Percentiles rank a stretch among this genome's conserved stretches.
These are phyloP conservation scores for Julus scandinavius DNA, from an alignment of 2,888 invertebrate species.

Conservation along the genomic window DNA sequence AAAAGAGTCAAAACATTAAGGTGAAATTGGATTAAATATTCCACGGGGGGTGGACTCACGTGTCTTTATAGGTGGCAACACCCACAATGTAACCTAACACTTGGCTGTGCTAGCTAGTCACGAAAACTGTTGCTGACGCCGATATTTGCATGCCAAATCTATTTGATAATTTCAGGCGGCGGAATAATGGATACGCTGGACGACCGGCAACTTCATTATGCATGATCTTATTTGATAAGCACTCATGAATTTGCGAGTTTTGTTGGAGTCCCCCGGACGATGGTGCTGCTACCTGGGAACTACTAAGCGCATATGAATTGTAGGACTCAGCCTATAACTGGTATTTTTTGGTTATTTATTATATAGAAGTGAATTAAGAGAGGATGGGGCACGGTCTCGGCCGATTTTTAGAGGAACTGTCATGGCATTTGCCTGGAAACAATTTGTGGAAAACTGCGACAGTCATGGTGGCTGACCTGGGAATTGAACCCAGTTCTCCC, in stretches of 20 bases:
- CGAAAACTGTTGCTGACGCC: constrained; percentile 16
- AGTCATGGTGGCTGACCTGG: too few relatives aligned
- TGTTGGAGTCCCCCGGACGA: background rate
- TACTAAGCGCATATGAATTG: too few relatives aligned
- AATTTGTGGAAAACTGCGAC: too few relatives aligned
- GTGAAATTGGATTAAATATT: constrained; percentile 1
- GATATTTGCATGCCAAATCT: constrained; percentile 31
- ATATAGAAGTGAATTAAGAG: too few relatives aligned
- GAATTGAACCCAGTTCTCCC: too few relatives aligned
- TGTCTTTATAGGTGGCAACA: constrained; percentile 6
- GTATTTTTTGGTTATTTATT: too few relatives aligned
- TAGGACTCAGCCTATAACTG: too few relatives aligned
- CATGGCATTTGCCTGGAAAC: too few relatives aligned
- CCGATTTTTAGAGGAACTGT: too few relatives aligned
- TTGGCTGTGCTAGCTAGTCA: constrained; percentile 20
- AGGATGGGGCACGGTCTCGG: too few relatives aligned
- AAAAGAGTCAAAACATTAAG: background rate
- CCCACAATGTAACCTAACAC: constrained; percentile 44
- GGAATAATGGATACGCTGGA: background rate
- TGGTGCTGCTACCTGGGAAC: background rate
- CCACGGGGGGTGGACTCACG: background rate
- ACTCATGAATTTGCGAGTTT: background rate
- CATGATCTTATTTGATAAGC: constrained; percentile 44
- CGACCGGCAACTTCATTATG: background rate
- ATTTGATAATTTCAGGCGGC: constrained; percentile 35